A percentile compares a stretch with the other conserved stretches of the same genome.
Evolutionary conservation across 2,797 vertebrate species (phyloP).

Genomic region (Danio albolineatus): DNA sequence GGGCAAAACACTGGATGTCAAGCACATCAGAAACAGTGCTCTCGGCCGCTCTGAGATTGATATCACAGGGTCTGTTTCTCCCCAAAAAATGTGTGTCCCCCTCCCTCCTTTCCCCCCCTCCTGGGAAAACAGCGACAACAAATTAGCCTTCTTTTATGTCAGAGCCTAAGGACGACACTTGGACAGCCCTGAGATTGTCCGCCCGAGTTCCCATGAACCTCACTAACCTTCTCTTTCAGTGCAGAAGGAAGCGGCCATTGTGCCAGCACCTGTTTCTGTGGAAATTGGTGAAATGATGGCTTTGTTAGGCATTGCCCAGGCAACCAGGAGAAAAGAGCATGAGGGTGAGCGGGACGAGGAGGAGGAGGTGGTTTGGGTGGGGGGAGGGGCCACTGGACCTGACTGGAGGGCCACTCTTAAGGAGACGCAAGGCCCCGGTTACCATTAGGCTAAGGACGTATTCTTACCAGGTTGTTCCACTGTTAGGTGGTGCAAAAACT

Average conservation of each 20-base stretch:
- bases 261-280: slow-evolving; percentile 90
- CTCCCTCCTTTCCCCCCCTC: slow-evolving; percentile 76
- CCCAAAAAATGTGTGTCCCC: slow-evolving; percentile 73
- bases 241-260: slow-evolving; percentile 84
- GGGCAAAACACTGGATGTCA: slow-evolving; percentile 66
- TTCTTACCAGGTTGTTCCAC: slow-evolving; percentile 1
- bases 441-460: slow-evolving; percentile 4
- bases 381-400: slow-evolving; percentile 59
- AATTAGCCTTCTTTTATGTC: slow-evolving; percentile 88
- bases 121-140: slow-evolving; percentile 91
- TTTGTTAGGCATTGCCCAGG: slow-evolving; percentile 84
- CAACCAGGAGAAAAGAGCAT: slow-evolving; percentile 81
- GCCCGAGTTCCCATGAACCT: slow-evolving; percentile 86
- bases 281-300: slow-evolving; percentile 91
- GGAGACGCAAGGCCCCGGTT: slow-evolving; percentile 42
- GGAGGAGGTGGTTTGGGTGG: slow-evolving; percentile 70
- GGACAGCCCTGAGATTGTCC: slow-evolving; percentile 85
- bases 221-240: slow-evolving; percentile 87
- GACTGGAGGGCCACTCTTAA: slow-evolving; percentile 44
- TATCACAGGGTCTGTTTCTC: slow-evolving; percentile 79
- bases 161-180: slow-evolving; percentile 84
- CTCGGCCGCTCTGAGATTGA: slow-evolving; percentile 68
- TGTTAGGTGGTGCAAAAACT: neutral
- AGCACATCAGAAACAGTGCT: slow-evolving; percentile 70
- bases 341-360: slow-evolving; percentile 80